These are phyloP conservation scores for Drosophila borealis DNA, from an alignment of 2,888 invertebrate genomes.

Conservation along the genomic window DNA sequence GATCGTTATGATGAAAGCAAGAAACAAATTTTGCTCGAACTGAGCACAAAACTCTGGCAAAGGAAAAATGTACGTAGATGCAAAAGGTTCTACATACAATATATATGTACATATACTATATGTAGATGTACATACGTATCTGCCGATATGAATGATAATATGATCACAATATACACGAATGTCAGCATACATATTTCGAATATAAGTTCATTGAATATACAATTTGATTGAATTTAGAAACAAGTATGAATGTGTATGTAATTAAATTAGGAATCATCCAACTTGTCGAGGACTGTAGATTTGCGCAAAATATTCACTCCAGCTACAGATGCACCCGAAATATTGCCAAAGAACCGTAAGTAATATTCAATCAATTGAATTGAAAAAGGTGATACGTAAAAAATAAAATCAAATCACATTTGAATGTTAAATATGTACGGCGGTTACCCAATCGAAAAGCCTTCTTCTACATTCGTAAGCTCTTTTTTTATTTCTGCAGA, in stretches of 20 bases:
- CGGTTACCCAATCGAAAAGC: conserved; percentile 32
- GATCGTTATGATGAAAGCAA: conserved; percentile 92
- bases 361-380: conserved; percentile 40
- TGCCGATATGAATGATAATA: background rate
- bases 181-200: background rate
- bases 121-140: background rate
- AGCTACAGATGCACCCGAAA: conserved; percentile 92
- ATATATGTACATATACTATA: background rate
- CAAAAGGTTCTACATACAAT: background rate
- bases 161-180: background rate
- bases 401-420: conserved; percentile 25
- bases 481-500: background rate
- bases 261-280: conserved; percentile 74
- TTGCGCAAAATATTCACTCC: conserved; percentile 95
- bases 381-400: conserved; percentile 74
- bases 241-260: conserved; percentile 37
- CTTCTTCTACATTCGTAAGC: conserved; percentile 1
- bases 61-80: conserved; percentile 87
- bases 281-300: conserved; percentile 88
- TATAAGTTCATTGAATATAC: conserved; percentile 2
- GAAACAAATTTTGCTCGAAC: conserved; percentile 91
- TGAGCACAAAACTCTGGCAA: conserved; percentile 91
- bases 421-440: background rate
- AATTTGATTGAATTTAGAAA: conserved; percentile 67
- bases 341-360: conserved; percentile 90